A percentile compares a stretch with the other conserved stretches of the same genome.
Evolutionary conservation across 2,888 invertebrate species (phyloP).

Genomic region (Hirudinaria manillensis): DNA sequence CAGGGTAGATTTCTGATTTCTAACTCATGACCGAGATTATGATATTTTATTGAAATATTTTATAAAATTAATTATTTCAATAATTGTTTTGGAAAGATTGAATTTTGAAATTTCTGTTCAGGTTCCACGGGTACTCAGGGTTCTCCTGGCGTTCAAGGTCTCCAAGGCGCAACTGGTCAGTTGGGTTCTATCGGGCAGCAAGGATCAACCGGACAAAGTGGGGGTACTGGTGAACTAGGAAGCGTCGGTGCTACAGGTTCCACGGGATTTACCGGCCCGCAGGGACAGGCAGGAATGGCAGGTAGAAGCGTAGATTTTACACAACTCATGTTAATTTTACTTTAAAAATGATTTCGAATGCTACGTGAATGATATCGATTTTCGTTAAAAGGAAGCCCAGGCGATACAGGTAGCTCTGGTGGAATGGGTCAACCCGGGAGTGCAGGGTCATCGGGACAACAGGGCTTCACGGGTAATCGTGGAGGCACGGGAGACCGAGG

Average conservation of each 20-base stretch:
- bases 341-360: too few species aligned
- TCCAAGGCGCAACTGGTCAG: slow-evolving; percentile 25
- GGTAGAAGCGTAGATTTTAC: neutral
- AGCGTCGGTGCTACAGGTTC: slow-evolving; percentile 11
- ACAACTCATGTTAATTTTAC: too few species aligned
- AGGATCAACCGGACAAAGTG: slow-evolving; percentile 36
- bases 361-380: neutral
- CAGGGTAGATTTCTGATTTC: slow-evolving; percentile 27
- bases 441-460: slow-evolving; percentile 24
- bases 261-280: slow-evolving; percentile 22
- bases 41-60: neutral
- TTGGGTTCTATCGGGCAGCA: slow-evolving; percentile 20
- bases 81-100: neutral
- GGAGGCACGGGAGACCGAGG: slow-evolving; percentile 32
- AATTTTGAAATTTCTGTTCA: neutral
- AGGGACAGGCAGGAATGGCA: slow-evolving; percentile 17
- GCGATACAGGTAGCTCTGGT: slow-evolving; percentile 19
- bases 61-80: neutral
- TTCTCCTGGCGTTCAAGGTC: slow-evolving; percentile 30
- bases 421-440: slow-evolving; percentile 19
- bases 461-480: slow-evolving; percentile 24
- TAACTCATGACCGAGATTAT: slow-evolving; percentile 26
- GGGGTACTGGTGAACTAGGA: slow-evolving; percentile 33
- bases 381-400: slow-evolving; percentile 21
- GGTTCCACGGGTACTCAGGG: slow-evolving; percentile 32